Base-by-base conservation (phyloP, 1,140 invertebrate species). In the Drosophila busckii region DNA sequence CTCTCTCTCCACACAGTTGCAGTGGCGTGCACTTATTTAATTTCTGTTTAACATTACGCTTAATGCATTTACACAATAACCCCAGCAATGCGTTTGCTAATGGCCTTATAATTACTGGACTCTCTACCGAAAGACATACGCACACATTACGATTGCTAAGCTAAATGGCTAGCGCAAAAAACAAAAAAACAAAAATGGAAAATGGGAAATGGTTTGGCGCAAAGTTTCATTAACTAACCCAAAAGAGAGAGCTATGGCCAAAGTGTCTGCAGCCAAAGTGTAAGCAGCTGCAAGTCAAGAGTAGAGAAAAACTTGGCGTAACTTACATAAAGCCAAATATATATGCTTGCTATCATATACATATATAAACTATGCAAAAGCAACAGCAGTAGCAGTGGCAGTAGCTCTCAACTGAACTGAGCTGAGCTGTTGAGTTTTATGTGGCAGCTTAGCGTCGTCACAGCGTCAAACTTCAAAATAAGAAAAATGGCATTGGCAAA, bases 51-150 rank as follows among this genome's bases (percentile, higher is more conserved):
- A 63, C 69, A 80, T 65, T 73, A 65, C 64, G 64, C 73, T 82
- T 82, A 80, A 80, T 80, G 73, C 68, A 65, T 73, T 80, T 73
- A 73, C 73, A 80, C 73, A 80, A 80, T 73, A 73, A 82, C 73
- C 75, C n/a, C n/a, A n/a, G n/a, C n/a, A n/a, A 80, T 80, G 73
- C 73, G 67, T 54, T 53, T 69, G 68, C 73, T 78, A 78, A 78
- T 78, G 68, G 73, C 75, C 73, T 80, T 78, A 78, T 78, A 78
- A 78, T 78, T 78, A 78, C 73, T 78, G 73, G 67, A 71, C 58
- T 55, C 73, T 48, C 49, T 55, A 63, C 56, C 45, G 31, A 58
- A 54, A 64, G 54, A 45, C 32, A 58, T 62, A 42, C 49, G 35
- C 34, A 26, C 22, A 41, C 41, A 67, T 55, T 64, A 61, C 32